phyloP scores from a whole-genome alignment of 2,113 vertebrate species.

The Serilophus lunatus region DNA sequence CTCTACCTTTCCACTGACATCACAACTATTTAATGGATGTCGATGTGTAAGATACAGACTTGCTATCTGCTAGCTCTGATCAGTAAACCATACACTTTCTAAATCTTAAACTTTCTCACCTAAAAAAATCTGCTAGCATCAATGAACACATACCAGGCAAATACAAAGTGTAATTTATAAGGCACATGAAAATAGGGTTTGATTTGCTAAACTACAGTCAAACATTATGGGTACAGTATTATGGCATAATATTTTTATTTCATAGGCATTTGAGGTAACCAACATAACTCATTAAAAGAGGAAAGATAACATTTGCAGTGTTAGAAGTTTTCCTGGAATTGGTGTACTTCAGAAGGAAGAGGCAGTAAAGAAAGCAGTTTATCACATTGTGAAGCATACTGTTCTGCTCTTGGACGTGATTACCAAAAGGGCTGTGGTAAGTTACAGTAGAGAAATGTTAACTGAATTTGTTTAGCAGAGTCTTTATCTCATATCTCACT shows the following conservation, averaged over 20 bases:
- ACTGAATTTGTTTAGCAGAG: not conserved
- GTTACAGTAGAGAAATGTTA: not conserved
- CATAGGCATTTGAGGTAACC: not conserved
- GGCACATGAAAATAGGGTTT: not conserved
- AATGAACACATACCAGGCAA: not conserved
- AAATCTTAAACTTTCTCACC: not conserved
- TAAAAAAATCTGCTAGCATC: not conserved
- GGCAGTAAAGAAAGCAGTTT: not conserved
- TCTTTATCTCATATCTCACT: not conserved
- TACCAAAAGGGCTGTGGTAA: not conserved
- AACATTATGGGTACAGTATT: not conserved
- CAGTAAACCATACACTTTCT: not conserved
- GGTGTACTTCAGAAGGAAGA: not conserved
- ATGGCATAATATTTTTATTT: not conserved
- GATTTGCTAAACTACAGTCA: not conserved
- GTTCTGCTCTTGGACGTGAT: not conserved
- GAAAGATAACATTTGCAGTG: not conserved
- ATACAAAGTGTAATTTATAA: not conserved
- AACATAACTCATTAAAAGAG: not conserved
- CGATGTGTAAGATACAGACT: not conserved
- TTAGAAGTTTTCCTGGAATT: not conserved
- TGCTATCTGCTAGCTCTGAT: not conserved
- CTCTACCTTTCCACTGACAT: not conserved
- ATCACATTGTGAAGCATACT: not conserved
- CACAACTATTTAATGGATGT: not conserved